These are phyloP conservation scores for Penaeus chinensis DNA, from an alignment of 1,140 invertebrate species.

Conservation along the genomic window DNA sequence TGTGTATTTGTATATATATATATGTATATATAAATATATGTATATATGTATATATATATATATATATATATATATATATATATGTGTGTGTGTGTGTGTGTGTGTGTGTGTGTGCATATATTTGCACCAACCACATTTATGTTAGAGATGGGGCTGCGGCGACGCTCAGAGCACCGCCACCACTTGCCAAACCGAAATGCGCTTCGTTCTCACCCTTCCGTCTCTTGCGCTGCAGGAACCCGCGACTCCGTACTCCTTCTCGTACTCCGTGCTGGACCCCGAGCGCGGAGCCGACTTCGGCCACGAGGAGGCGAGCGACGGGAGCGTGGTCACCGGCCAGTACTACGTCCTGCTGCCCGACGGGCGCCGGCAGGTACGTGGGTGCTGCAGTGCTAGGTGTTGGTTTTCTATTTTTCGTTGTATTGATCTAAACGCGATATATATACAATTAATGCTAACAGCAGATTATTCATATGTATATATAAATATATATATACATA, in stretches of 20 bases:
- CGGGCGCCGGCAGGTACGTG: conserved; percentile 70
- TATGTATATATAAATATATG: too few relatives aligned
- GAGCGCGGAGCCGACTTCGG: conserved; percentile 84
- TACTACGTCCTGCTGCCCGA: conserved; percentile 81
- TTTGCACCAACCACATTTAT: too few relatives aligned
- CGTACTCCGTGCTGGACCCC: conserved; percentile 84
- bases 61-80: not conserved
- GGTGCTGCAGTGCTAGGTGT: not conserved
- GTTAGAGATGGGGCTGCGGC: too few relatives aligned
- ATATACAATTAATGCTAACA: too few relatives aligned
- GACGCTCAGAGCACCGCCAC: too few relatives aligned
- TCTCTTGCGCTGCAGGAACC: not conserved
- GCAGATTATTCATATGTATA: too few relatives aligned
- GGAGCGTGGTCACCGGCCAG: conserved; percentile 80
- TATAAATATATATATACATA: too few relatives aligned
- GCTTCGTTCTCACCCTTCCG: not conserved
- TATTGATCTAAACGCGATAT: not conserved
- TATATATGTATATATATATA: too few relatives aligned
- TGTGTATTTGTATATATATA: too few relatives aligned
- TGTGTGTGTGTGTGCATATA: not conserved
- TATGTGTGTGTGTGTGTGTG: conserved; percentile 3
- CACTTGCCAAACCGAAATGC: too few relatives aligned
- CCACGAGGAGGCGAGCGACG: conserved; percentile 83
- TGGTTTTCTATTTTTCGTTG: not conserved
- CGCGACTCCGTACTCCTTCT: conserved; percentile 81